Conservation (phyloP, 2,797 vertebrate genomes). For the Ceyx erithaca region DNA sequence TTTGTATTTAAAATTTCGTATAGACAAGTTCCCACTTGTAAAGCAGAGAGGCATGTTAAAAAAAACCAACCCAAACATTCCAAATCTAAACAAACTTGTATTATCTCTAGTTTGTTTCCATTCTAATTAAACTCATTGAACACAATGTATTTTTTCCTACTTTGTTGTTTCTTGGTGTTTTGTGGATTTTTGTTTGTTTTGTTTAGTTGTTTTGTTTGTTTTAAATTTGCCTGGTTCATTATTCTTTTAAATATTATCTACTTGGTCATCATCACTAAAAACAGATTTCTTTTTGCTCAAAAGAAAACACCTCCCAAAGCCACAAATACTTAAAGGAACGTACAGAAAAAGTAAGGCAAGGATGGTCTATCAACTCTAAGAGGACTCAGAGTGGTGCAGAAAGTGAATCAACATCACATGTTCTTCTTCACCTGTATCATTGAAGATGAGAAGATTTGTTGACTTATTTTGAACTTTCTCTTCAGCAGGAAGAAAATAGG, state of each 20-base stretch:
- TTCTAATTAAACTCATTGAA: background rate
- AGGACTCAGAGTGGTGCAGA: background rate
- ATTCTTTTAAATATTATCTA: background rate
- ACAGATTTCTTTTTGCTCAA: background rate
- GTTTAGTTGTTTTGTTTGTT: no score
- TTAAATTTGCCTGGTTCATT: background rate
- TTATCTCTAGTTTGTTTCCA: background rate
- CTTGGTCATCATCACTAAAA: background rate
- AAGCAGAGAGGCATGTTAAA: background rate
- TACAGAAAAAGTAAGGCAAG: background rate
- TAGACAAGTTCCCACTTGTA: background rate
- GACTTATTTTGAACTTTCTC: conserved; percentile 74
- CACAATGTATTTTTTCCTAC: accelerated
- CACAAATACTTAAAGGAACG: background rate
- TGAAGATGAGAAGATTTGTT: conserved; percentile 87
- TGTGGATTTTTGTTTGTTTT: background rate
- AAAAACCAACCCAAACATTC: background rate
- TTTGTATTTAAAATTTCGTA: background rate
- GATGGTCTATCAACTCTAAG: background rate
- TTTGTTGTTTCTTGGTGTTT: background rate
- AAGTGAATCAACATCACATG: background rate
- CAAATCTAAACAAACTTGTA: background rate
- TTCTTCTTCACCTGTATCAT: conserved; percentile 84
- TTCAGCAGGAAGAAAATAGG: conserved; percentile 80
- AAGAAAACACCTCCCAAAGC: background rate